Evolutionary conservation across 1,140 invertebrate species (phyloP), one percentile per base, ranked within the genome.

Genomic region (Diorhabda sublineata): DNA sequence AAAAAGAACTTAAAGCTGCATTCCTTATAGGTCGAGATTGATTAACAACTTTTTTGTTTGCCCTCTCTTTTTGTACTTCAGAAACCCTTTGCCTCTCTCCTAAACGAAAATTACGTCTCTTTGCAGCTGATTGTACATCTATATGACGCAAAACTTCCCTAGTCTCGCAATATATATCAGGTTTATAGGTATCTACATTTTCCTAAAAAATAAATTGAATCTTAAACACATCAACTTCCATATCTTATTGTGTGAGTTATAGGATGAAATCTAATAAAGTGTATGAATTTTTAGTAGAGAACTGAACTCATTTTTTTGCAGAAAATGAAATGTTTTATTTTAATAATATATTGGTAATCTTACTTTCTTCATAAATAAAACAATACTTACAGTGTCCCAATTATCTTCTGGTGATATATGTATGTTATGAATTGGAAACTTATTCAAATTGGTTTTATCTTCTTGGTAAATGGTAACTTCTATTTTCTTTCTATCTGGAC

Each of bases 171-270:
- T 70, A 67, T 58, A 41, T 57, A 42, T 44, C 44, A 7, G 69
- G 64, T 57, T 70, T 60, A 64, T 70, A 70, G 3, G 69, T 61
- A 8, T 64, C 47, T 8, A 26, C 43, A 58, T 67, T 62, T 42
- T 6, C 41, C 42, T 42, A 26, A 26, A 26, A 26, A 26, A 26
- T 26, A 26, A 26, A 26, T 26, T 26, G 26, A 26, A 26, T 26
- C 26, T 26, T 26, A 26, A 26, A 26, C 26, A 26, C 26, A 26
- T 26, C 26, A 26, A 26, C 26, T 26, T 26, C 26, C 26, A 26
- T 26, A 26, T 26, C 26, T 26, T 26, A 26, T 26, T 26, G 26
- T 26, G 26, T 26, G 26, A 26, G 26, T 26, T 26, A 26, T 26
- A 26, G 26, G 26, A 26, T 26, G 26, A 26, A 26, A 26, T 26